Percentiles rank a stretch among this genome's conserved stretches.
Conservation (phyloP, 1,140 invertebrate species). For the Pissodes strobi region DNA sequence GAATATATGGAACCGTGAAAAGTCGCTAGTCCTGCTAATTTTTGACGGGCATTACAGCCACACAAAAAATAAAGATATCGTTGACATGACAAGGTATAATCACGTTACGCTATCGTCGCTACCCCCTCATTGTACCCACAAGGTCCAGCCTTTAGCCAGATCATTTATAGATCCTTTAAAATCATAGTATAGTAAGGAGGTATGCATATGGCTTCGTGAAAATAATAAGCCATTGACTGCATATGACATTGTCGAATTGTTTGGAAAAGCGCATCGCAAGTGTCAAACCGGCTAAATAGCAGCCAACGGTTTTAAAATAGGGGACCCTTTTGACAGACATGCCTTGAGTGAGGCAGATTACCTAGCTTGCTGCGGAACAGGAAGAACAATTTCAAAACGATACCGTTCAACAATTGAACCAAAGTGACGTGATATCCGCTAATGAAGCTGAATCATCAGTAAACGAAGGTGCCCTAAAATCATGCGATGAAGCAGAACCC, state of each 20-base stretch:
- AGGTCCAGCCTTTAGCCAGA: constrained; percentile 53
- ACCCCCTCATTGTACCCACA: constrained; percentile 51
- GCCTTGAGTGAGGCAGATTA: not conserved
- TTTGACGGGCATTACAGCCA: constrained; percentile 3
- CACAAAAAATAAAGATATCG: constrained; percentile 39
- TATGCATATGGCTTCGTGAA: no score
- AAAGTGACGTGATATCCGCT: not conserved
- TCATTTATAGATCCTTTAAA: constrained; percentile 45
- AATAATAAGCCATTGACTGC: not conserved
- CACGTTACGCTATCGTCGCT: constrained; percentile 46
- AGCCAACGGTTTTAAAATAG: constrained; percentile 20
- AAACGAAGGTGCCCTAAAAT: not conserved
- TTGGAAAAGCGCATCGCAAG: constrained; percentile 11
- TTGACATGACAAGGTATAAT: constrained; percentile 47
- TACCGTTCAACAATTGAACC: no score
- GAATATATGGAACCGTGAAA: constrained; percentile 6
- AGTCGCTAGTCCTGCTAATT: not conserved
- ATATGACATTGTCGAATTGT: constrained; percentile 7
- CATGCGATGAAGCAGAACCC: not conserved
- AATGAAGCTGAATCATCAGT: not conserved
- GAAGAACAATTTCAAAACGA: no score
- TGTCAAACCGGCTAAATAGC: constrained; percentile 22
- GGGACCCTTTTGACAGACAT: not conserved
- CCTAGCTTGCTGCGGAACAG: no score
- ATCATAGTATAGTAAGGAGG: constrained; percentile 40